phyloP scores from a whole-genome alignment of 2,888 invertebrate species.

The Lasioglossum figueresi region DNA sequence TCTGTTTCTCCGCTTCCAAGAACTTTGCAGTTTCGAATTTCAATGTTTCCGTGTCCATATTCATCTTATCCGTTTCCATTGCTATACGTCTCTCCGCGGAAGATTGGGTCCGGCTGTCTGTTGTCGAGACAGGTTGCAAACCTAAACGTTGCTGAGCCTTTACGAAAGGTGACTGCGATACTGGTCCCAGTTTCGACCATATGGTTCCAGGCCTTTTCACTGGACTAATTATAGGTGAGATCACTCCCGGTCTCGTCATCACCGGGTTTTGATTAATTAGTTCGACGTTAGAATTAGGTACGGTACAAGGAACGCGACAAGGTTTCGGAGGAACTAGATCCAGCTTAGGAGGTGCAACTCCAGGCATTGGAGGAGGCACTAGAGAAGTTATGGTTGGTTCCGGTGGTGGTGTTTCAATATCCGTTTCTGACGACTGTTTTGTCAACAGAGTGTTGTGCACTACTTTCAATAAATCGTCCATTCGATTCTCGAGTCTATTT shows the following conservation, averaged over 20 bases:
- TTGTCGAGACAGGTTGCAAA: constrained; percentile 61
- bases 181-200: constrained; percentile 82
- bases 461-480: constrained; percentile 81
- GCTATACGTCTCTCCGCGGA: constrained; percentile 81
- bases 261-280: constrained; percentile 77
- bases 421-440: constrained; percentile 74
- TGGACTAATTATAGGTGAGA: constrained; percentile 78
- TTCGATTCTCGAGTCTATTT: constrained; percentile 79
- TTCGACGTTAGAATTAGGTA: constrained; percentile 73
- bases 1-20: constrained; percentile 75
- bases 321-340: constrained; percentile 82
- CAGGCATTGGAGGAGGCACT: constrained; percentile 80
- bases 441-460: constrained; percentile 79
- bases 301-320: constrained; percentile 80
- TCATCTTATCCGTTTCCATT: constrained; percentile 67
- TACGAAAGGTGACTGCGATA: constrained; percentile 82
- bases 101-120: constrained; percentile 77
- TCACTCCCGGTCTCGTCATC: constrained; percentile 78
- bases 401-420: constrained; percentile 51
- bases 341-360: constrained; percentile 79
- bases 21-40: constrained; percentile 77
- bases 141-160: constrained; percentile 81
- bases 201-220: constrained; percentile 75
- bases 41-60: constrained; percentile 65
- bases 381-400: constrained; percentile 76